A percentile compares a stretch with the other conserved stretches of the same genome.
Evolutionary conservation across 2,797 vertebrate species (phyloP).

Genomic region (Pseudochaenichthys georgianus): DNA sequence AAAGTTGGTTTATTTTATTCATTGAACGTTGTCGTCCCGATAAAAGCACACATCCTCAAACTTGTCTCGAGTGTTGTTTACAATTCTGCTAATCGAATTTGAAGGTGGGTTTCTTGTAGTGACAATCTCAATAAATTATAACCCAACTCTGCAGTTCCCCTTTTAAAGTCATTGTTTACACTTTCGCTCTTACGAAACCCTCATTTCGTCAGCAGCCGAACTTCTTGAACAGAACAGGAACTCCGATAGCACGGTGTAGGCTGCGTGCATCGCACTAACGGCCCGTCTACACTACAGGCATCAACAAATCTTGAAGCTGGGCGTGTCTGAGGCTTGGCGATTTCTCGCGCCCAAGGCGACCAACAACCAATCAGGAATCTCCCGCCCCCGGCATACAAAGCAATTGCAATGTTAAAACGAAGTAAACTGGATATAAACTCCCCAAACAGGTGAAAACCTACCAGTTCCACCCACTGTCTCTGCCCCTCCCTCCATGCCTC

Average conservation of each 20-base stretch:
- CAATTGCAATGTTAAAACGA: no score
- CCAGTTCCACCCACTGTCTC: no score
- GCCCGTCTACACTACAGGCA: no score
- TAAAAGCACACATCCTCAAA: background rate
- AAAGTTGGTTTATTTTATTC: background rate
- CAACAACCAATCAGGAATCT: no score
- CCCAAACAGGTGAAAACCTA: no score
- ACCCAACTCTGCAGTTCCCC: conserved; percentile 2
- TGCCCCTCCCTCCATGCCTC: no score
- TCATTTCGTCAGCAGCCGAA: background rate
- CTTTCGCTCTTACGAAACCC: conserved; percentile 6
- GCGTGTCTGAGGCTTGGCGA: no score
- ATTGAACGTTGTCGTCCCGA: background rate
- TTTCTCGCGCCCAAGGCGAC: no score
- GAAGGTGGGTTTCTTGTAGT: background rate
- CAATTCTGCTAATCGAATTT: background rate
- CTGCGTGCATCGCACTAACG: background rate
- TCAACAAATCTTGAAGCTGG: no score
- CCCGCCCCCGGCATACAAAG: no score
- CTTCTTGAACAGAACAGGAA: background rate
- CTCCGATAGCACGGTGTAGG: background rate
- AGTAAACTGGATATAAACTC: no score
- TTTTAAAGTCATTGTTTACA: background rate
- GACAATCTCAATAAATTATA: background rate
- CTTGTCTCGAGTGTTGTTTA: background rate